phyloP scores from a whole-genome alignment of 2,888 invertebrate genomes.

The Phasia obesa region DNA sequence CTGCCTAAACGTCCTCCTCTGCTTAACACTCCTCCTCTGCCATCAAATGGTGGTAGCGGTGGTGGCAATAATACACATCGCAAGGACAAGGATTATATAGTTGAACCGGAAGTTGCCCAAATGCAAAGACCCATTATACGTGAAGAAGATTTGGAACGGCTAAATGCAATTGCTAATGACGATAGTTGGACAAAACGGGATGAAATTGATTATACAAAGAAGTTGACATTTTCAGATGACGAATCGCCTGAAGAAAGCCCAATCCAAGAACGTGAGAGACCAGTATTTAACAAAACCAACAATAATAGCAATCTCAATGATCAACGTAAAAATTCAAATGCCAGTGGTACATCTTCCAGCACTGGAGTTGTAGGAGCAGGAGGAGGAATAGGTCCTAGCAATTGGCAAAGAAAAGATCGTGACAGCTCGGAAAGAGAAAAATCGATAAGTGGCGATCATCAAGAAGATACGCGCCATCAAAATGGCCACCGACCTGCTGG shows the following conservation, averaged over 20 bases:
- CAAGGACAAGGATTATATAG: slow-evolving; percentile 80
- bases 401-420: slow-evolving; percentile 71
- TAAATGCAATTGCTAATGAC: slow-evolving; percentile 94
- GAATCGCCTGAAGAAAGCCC: slow-evolving; percentile 84
- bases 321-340: slow-evolving; percentile 74
- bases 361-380: slow-evolving; percentile 62
- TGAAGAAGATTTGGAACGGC: slow-evolving; percentile 94
- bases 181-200: slow-evolving; percentile 96
- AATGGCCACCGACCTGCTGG: slow-evolving; percentile 83
- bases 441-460: slow-evolving; percentile 68
- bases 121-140: slow-evolving; percentile 93
- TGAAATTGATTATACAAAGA: slow-evolving; percentile 97
- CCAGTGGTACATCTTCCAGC: slow-evolving; percentile 71
- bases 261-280: slow-evolving; percentile 73
- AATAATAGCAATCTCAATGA: slow-evolving; percentile 63
- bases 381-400: slow-evolving; percentile 56
- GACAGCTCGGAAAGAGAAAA: slow-evolving; percentile 72
- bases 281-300: slow-evolving; percentile 73
- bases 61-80: slow-evolving; percentile 69
- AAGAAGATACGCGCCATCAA: slow-evolving; percentile 79
- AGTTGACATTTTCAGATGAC: slow-evolving; percentile 96
- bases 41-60: slow-evolving; percentile 66
- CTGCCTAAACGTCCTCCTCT: slow-evolving; percentile 80
- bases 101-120: slow-evolving; percentile 85
- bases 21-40: slow-evolving; percentile 75